A percentile compares a stretch with the other conserved stretches of the same genome.
phyloP scores from a whole-genome alignment of 1,140 invertebrate species.

The Microplitis demolitor region DNA sequence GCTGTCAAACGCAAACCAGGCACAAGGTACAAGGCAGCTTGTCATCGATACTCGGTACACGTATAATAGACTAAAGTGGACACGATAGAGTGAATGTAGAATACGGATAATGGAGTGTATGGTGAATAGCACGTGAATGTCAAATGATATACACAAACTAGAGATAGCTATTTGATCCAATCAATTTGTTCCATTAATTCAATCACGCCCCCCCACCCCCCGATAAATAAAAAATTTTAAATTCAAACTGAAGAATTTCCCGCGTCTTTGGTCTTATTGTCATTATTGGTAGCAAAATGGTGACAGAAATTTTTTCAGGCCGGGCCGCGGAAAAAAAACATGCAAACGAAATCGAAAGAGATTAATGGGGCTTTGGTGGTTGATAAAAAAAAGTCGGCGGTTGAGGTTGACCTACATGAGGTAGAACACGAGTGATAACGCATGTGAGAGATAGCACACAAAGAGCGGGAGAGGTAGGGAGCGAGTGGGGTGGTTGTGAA shows the following conservation, averaged over 20 bases:
- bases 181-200: conserved; percentile 54
- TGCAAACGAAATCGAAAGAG: not conserved
- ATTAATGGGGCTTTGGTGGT: conserved; percentile 12
- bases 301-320: not conserved
- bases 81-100: conserved; percentile 39
- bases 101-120: conserved; percentile 58
- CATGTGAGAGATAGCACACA: conserved; percentile 5
- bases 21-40: conserved; percentile 32
- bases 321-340: no score
- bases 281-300: no score
- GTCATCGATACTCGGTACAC: conserved; percentile 55
- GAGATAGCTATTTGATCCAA: conserved; percentile 54
- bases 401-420: conserved; percentile 26
- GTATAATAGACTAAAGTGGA: conserved; percentile 58
- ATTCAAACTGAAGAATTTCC: no score
- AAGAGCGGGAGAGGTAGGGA: not conserved
- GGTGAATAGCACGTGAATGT: conserved; percentile 51
- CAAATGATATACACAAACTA: conserved; percentile 33
- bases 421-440: conserved; percentile 25
- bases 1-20: not conserved
- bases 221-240: no score
- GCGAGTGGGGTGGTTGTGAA: not conserved
- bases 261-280: no score
- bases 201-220: conserved; percentile 31
- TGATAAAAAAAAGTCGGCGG: conserved; percentile 8